Conservation (phyloP, 2,888 invertebrate genomes). For the Cryptus armator region DNA sequence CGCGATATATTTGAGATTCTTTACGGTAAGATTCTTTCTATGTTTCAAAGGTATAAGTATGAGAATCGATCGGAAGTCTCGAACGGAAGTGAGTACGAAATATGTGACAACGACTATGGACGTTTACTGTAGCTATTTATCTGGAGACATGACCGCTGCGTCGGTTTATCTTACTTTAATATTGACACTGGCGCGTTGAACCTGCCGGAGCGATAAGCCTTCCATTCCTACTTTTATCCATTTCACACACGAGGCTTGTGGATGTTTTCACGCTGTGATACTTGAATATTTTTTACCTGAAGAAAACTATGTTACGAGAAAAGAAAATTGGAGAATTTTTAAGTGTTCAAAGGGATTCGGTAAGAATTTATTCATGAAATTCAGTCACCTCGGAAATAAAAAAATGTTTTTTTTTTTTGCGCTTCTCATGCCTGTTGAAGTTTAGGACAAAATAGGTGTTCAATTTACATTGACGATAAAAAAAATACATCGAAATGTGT, state of each 20-base stretch:
- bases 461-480: too few species aligned
- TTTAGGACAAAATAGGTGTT: too few species aligned
- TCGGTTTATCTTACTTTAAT: conserved; percentile 70
- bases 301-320: too few species aligned
- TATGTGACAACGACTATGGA: conserved; percentile 20
- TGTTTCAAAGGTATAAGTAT: neutral
- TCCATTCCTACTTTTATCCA: neutral
- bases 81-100: conserved; percentile 46
- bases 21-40: too few species aligned
- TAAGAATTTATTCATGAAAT: too few species aligned
- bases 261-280: neutral
- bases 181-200: conserved; percentile 69
- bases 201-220: conserved; percentile 51
- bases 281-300: neutral
- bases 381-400: too few species aligned
- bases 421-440: too few species aligned
- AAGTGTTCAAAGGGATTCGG: too few species aligned
- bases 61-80: conserved; percentile 36
- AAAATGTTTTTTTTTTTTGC: too few species aligned
- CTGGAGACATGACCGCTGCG: conserved; percentile 3
- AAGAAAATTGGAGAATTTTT: too few species aligned
- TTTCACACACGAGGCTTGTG: conserved; percentile 11
- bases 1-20: too few species aligned
- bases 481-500: too few species aligned
- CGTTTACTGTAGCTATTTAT: conserved; percentile 48